These are phyloP conservation scores for Albula goreensis DNA, from an alignment of 2,113 vertebrate species.

Conservation along the genomic window DNA sequence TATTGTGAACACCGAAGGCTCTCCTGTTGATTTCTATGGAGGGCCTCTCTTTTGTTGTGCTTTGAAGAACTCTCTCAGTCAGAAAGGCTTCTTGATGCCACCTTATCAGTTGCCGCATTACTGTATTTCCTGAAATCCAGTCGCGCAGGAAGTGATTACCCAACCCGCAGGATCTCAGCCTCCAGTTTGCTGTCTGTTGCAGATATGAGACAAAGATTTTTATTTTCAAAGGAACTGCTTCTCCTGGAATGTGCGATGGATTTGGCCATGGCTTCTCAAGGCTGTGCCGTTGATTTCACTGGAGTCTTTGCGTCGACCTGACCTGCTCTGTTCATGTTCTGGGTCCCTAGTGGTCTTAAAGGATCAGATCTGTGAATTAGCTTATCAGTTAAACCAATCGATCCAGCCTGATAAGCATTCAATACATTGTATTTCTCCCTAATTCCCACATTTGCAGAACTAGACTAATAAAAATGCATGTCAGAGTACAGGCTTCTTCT, in stretches of 20 bases:
- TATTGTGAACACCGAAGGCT: neutral
- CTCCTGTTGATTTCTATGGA: neutral
- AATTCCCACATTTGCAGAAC: neutral
- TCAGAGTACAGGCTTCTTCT: too few species aligned
- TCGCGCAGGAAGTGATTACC: conserved; percentile 14
- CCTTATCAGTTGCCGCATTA: conserved; percentile 17
- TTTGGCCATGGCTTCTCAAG: neutral
- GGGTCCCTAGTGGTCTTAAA: neutral
- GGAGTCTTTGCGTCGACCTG: neutral
- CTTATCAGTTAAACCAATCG: neutral
- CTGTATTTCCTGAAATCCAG: neutral
- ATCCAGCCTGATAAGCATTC: neutral
- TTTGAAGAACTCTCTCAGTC: neutral
- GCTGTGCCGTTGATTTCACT: neutral
- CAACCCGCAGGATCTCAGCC: neutral
- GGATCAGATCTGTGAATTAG: neutral
- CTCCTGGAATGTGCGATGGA: neutral
- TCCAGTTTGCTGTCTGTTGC: conserved; percentile 8
- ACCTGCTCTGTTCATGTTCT: neutral
- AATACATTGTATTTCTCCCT: neutral
- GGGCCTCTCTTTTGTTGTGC: neutral
- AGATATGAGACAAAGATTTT: conserved; percentile 10
- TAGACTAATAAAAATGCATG: too few species aligned
- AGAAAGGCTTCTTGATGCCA: neutral
- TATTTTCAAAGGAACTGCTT: conserved; percentile 10